Evolutionary conservation across 2,888 invertebrate genomes (phyloP), one percentile per base, ranked within the genome.

Genomic region (Abrostola triplasia): DNA sequence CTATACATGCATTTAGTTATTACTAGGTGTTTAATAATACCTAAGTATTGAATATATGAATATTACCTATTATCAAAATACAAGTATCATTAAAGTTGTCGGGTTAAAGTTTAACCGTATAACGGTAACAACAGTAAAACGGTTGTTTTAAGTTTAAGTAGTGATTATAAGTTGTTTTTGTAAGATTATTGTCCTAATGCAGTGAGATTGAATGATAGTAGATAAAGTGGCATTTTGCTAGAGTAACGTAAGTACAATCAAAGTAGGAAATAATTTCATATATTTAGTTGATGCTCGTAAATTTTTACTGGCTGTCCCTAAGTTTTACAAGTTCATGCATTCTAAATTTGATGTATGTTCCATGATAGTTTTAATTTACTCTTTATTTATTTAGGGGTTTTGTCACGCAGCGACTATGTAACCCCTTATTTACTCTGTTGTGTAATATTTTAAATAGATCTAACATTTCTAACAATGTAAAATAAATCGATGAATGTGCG

Each of bases 191-290:
- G 80, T 83, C 79, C 81, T 81, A 80, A 67, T 74, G 81, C 84
- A 88, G 88, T 89, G 88, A 90, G 85, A 87, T 82, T 82, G 75
- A 80, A 80, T 82, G 84, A 84, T 83, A 83, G 83, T 80, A 80
- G 77, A 84, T 24, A 84, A 83, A 78, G 75, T 84, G 87, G 90
- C 90, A 90, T 91, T 90, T 90, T 80, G 76, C 77, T 87, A 88
- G 81, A 70, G 42, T 87, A 84, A 84, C 64, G 66, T 84, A 84
- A 83, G 72, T 85, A 82, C 82, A 87, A 84, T 79, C 81, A 77
- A 73, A 60, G 53, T 70, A 73, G 62, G 59, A 76, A 68, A 59
- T 69, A 63, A 44, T 59, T 64, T 58, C 59, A 71, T 49, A 67
- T 60, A 52, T n/a, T 51, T 67, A 51, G 63, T 61, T 52, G 64